Evolutionary conservation across 2,888 invertebrate species (phyloP), one percentile per base, ranked within the genome.

Genomic region (Arge pagana): DNA sequence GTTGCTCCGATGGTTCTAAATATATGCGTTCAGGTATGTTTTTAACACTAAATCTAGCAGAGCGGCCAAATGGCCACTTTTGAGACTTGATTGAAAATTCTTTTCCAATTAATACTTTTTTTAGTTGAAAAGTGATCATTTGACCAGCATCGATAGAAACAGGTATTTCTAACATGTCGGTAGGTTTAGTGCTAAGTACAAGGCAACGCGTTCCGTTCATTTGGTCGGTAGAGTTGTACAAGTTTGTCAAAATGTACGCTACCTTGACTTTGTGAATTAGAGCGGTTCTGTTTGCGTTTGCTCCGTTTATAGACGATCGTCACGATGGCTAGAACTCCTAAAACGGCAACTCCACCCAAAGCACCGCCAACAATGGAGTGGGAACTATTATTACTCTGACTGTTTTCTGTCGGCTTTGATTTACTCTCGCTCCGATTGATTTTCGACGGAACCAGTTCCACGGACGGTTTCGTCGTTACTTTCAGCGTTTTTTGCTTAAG

Each of bases 401-500:
- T 72, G 15, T 35, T 49, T 24, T 72, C 72, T 1, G 65, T 62
- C 2, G 67, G 71, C 59, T 74, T 75, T 71, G 81, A 74, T 42
- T 69, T 71, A 39, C 61, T 64, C 15, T 48, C 54, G 43, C 66
- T 63, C n/a, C n/a, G n/a, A n/a, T n/a, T n/a, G n/a, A n/a, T n/a
- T 35, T 71, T 70, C 1, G 69, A 60, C 3, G 67, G 49, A 4
- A 69, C 62, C 41, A 70, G 68, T 6, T 68, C 63, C 6, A 69
- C 61, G 7, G 64, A 64, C n/a, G 68, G 61, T 28, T 69, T 68
- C 1, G 67, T 62, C 13, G 62, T 53, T 0, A 61, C 53, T 48
- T 71, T 72, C 33, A 62, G 61, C 4, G 92, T 92, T 68, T 83
- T 85, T 43, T 84, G 83, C 40, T 86, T 84, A 51, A 87, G 80